Conservation (phyloP, 2,888 invertebrate species). For the Thymelicus acteon region DNA sequence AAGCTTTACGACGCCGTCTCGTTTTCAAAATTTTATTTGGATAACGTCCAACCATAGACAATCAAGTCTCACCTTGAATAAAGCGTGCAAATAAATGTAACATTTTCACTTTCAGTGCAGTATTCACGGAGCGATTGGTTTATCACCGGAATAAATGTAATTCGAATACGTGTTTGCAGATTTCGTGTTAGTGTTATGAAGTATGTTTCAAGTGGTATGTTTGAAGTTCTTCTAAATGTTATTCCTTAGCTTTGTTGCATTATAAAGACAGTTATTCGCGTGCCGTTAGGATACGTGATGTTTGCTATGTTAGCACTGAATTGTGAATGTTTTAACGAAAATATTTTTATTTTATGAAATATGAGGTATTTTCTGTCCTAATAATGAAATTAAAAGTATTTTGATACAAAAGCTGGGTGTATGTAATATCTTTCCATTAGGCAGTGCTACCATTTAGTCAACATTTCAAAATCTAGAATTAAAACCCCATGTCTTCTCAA, state of each 20-base stretch:
- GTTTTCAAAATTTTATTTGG: slow-evolving; percentile 54
- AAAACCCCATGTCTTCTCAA: too few relatives aligned
- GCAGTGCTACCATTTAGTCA: too few relatives aligned
- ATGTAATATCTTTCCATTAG: too few relatives aligned
- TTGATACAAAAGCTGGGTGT: too few relatives aligned
- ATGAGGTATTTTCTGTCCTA: too few relatives aligned
- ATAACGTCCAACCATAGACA: slow-evolving; percentile 62
- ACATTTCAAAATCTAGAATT: too few relatives aligned
- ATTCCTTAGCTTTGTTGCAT: background rate
- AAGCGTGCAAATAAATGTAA: slow-evolving; percentile 66
- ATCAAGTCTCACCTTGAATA: slow-evolving; percentile 68
- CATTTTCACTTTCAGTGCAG: slow-evolving; percentile 53
- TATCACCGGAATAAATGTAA: slow-evolving; percentile 42
- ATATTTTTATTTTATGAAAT: too few relatives aligned
- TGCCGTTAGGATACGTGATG: too few relatives aligned
- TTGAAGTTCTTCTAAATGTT: background rate
- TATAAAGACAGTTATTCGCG: background rate
- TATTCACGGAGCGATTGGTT: slow-evolving; percentile 21
- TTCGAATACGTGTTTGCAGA: slow-evolving; percentile 54
- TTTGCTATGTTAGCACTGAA: too few relatives aligned
- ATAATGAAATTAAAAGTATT: too few relatives aligned
- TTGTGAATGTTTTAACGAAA: too few relatives aligned
- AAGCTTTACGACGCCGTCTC: slow-evolving; percentile 34
- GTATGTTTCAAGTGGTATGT: slow-evolving; percentile 36
- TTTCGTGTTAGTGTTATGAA: slow-evolving; percentile 50